Base-by-base conservation (phyloP, 2,797 vertebrate species). In the Chelon labrosus region DNA sequence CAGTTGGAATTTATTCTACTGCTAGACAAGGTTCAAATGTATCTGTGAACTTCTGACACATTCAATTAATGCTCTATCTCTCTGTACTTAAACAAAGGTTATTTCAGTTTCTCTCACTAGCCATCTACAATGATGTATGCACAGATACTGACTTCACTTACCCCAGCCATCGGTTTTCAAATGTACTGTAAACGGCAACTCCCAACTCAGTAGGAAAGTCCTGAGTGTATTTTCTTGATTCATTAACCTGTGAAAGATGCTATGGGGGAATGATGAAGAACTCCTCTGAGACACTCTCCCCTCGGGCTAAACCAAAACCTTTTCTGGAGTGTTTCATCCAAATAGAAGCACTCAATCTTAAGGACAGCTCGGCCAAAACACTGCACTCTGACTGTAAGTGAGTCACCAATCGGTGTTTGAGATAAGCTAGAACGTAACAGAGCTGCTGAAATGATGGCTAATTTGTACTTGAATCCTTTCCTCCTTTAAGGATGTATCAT, bases 301-400 rank as follows among this genome's bases (percentile, higher is more conserved):
- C 67, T 44, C 59, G 27, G 71, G 75, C 70, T 56, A 72, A 78
- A 75, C 62, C 63, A 76, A 77, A 88, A 84, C 62, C 37, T 53
- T 70, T 80, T 75, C 76, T 64, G 56, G 60, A 87, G 65, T 69
- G 70, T 83, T 78, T 66, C 69, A 76, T 76, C 65, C 65, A 83
- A 87, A 83, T 72, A 61, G 74, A 80, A 74, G 49, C 64, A 61
- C 52, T 89, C 77, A 71, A 85, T 89, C 85, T 82, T 79, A 17
- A 51, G 31, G 83, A 87, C 65, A 72, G 81, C 73, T 67, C 50
- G 63, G 39, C 70, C 64, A 79, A 65, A 83, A 67, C 35, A 17
- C 57, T 11, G 65, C 51, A 54, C 62, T 47, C 46, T 19, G 58
- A 74, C 70, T 60, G 55, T 16, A 46, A 70, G 64, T 13, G 7